Evolutionary conservation across 2,113 vertebrate species (phyloP), one percentile per base, ranked within the genome.

Genomic region (Equus przewalskii): DNA sequence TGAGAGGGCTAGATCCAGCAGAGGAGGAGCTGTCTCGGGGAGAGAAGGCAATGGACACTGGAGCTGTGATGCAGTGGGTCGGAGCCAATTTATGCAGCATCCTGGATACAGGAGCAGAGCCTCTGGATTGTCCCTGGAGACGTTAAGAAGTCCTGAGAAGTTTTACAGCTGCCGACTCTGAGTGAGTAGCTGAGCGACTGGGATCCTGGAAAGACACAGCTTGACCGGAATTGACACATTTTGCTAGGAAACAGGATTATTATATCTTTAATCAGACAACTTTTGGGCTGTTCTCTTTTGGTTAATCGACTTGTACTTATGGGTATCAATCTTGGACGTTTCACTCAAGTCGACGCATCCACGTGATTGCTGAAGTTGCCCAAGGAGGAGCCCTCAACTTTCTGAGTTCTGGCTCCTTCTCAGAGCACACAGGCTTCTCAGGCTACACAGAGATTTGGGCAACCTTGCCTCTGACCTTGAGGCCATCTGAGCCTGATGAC

Each of bases 391-490:
- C 28, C 33, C 36, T 79, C 14, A 78, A 7, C 51, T 44, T 49
- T 83, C 33, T 62, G 78, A 96, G 54, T 44, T 89, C 49, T 62
- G 79, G 36, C 28, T 96, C 62, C 44, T 84, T 54, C 70, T 96
- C 64, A 79, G 44, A 24, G 36, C 3, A 41, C 36, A 41, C 36
- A 41, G 36, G 36, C 36, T 41, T 41, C 26, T 69, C 16, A 15
- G 69, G 41, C 30, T 14, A 41, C 16, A 79, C n/a, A 33, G 19
- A 83, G 15, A 69, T 83, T 26, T 89, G 19, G 54, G n/a, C 22
- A 24, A 69, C 44, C 12, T 46, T 54, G 18, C 46, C 18, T 21
- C 60, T 67, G 14, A 89, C 24, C 69, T 93, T 83, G 10, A 88
- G 18, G 6, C 30, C 54, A 33, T 18, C 30, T 58, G 36, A 93